Evolutionary conservation across 2,113 vertebrate genomes (phyloP).

Genomic region (Genyomyrus donnyi): DNA sequence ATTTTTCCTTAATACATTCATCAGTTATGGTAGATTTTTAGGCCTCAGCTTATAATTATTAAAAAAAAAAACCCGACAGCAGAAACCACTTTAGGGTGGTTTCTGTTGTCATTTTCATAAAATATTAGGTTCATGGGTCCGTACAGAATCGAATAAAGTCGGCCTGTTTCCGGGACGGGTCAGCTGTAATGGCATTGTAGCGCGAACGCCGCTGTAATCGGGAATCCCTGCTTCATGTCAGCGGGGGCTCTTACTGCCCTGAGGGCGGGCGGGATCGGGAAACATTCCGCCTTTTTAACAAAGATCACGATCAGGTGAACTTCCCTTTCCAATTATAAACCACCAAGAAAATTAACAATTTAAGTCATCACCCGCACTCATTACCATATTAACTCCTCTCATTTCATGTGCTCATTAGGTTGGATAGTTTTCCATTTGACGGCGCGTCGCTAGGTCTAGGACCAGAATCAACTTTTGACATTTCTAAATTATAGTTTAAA

Average conservation of each 20-base stretch:
- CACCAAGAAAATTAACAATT: not conserved
- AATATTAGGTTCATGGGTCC: not conserved
- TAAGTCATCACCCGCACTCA: not conserved
- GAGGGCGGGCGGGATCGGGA: not conserved
- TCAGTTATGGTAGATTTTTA: not conserved
- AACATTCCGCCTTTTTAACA: not conserved
- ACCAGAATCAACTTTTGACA: not conserved
- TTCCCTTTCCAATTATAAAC: not conserved
- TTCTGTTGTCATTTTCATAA: not conserved
- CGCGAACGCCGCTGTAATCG: slow-evolving; percentile 30
- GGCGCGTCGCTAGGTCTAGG: not conserved
- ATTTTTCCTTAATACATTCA: not conserved
- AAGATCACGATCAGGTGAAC: not conserved
- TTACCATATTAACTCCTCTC: not conserved
- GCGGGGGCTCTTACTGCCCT: not conserved
- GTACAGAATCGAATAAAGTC: not conserved
- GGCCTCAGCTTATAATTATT: not conserved
- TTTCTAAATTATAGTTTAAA: not conserved
- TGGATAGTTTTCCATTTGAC: not conserved
- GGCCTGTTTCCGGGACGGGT: slow-evolving; percentile 1
- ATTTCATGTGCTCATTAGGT: not conserved
- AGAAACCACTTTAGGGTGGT: not conserved
- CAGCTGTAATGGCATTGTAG: slow-evolving; percentile 31
- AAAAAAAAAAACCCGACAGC: not conserved
- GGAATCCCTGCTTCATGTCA: slow-evolving; percentile 36